These are phyloP conservation scores for Flexamia atlantica DNA, from an alignment of 2,888 invertebrate species.

Conservation along the genomic window DNA sequence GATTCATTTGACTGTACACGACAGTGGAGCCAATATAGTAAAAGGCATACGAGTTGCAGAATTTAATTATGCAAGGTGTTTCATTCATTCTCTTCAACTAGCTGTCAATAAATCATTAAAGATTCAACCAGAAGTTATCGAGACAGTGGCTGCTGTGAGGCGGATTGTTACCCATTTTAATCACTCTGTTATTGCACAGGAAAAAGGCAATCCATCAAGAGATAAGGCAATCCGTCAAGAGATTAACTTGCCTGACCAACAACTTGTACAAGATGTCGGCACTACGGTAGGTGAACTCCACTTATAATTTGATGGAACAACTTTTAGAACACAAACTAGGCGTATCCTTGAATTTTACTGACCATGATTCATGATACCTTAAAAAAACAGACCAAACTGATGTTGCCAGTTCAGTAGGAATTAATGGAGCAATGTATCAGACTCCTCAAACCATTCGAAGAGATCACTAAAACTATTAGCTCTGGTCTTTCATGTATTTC, in stretches of 20 bases:
- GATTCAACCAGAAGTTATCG: neutral
- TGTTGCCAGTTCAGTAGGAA: conserved; percentile 31
- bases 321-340: conserved; percentile 14
- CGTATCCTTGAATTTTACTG: conserved; percentile 8
- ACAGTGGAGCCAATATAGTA: conserved; percentile 16
- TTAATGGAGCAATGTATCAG: conserved; percentile 26
- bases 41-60: conserved; percentile 18
- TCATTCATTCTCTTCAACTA: too few species aligned
- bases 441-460: conserved; percentile 33
- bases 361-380: conserved; percentile 14
- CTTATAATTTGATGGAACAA: conserved; percentile 21
- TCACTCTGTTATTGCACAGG: neutral
- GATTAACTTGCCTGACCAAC: neutral
- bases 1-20: conserved; percentile 14
- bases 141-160: conserved; percentile 16
- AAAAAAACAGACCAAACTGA: neutral
- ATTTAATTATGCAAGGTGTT: neutral
- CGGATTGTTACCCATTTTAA: neutral
- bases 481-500: neutral
- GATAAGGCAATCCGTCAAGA: too few species aligned
- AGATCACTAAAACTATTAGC: conserved; percentile 25
- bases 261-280: conserved; percentile 12
- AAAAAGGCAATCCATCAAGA: conserved; percentile 21
- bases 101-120: too few species aligned
- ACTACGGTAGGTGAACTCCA: neutral